Evolutionary conservation across 2,888 invertebrate species (phyloP).

Genomic region (Mesorhabditis sp.): DNA sequence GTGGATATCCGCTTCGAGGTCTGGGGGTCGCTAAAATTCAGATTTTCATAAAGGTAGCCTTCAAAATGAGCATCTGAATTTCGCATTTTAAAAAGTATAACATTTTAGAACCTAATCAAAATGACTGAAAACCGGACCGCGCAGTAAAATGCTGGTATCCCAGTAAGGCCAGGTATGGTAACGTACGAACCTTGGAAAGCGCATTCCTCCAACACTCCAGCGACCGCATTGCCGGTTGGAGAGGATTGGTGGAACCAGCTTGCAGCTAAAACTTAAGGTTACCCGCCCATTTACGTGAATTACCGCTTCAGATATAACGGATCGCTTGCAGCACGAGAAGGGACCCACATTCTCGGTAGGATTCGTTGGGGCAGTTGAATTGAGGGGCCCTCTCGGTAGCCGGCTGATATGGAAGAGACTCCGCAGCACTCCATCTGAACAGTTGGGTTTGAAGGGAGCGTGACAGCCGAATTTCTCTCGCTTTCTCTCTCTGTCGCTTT

Average conservation of each 20-base stretch:
- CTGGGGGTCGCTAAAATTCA: constrained; percentile 32
- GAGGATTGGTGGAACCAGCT: constrained; percentile 48
- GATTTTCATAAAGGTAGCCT: too few species aligned
- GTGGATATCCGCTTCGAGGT: constrained; percentile 47
- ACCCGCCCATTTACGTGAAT: constrained; percentile 7
- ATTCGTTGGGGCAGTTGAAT: constrained; percentile 59
- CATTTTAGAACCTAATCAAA: too few species aligned
- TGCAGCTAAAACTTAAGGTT: constrained; percentile 15
- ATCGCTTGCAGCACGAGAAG: constrained; percentile 59
- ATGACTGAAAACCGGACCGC: too few species aligned
- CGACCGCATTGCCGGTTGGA: constrained; percentile 54
- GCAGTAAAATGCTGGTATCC: too few species aligned
- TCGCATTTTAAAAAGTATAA: too few species aligned
- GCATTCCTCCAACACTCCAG: constrained; percentile 58
- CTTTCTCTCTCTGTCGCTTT: not conserved
- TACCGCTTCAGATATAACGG: constrained; percentile 48
- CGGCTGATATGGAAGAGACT: constrained; percentile 54
- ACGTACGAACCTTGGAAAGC: constrained; percentile 38
- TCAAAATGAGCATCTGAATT: too few species aligned
- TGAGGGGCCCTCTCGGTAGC: constrained; percentile 60
- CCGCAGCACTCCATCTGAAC: constrained; percentile 62
- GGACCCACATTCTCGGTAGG: constrained; percentile 42
- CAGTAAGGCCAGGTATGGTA: too few species aligned
- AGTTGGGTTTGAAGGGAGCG: not conserved
- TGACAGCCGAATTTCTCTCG: not conserved